These are phyloP conservation scores for Nansenia antarctica DNA, from an alignment of 2,113 vertebrate species.

Conservation along the genomic window DNA sequence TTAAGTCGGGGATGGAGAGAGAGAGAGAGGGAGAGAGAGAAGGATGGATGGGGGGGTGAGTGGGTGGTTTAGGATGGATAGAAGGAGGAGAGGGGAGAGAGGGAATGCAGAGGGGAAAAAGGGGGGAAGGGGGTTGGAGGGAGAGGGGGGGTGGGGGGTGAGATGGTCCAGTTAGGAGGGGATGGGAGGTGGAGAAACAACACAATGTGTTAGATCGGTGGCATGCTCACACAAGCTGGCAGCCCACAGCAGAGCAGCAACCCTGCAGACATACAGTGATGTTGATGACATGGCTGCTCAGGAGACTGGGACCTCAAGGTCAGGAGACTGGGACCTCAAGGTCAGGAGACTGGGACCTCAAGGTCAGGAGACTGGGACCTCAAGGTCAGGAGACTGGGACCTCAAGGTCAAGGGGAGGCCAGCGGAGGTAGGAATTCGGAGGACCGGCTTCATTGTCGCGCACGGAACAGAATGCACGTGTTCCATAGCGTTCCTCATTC, in stretches of 20 bases:
- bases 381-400: too few relatives aligned
- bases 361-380: too few relatives aligned
- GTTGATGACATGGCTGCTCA: not conserved
- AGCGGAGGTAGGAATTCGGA: too few relatives aligned
- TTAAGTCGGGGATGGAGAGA: conserved; percentile 13
- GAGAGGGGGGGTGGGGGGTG: conserved; percentile 24
- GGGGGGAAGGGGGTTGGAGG: conserved; percentile 15
- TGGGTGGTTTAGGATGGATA: not conserved
- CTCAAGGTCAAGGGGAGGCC: too few relatives aligned
- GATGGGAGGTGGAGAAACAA: conserved; percentile 72
- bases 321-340: too few relatives aligned
- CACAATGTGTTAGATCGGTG: conserved; percentile 72
- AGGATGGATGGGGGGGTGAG: conserved; percentile 9
- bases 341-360: too few relatives aligned
- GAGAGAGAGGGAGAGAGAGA: conserved; percentile 15
- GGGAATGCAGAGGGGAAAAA: not conserved
- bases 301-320: too few relatives aligned
- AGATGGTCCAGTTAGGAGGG: conserved; percentile 40
- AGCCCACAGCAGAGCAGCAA: conserved; percentile 26
- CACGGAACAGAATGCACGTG: too few relatives aligned
- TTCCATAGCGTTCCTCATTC: too few relatives aligned
- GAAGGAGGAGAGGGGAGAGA: conserved; percentile 21
- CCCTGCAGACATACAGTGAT: conserved; percentile 9
- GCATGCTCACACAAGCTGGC: conserved; percentile 66
- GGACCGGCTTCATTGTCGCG: too few relatives aligned